phyloP scores from a whole-genome alignment of 2,113 vertebrate genomes.

The Ranitomeya imitator region DNA sequence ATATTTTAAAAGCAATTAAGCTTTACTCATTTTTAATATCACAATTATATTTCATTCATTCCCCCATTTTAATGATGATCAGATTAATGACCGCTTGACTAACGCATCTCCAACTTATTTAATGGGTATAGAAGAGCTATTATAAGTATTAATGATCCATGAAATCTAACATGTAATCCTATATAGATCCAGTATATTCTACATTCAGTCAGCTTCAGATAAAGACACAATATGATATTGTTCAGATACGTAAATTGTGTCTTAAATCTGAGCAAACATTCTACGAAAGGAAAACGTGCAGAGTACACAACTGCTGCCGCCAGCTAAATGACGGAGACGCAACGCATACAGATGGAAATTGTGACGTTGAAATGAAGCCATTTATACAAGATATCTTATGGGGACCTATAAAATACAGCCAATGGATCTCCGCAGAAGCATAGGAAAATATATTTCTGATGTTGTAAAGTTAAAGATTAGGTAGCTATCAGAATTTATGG shows the following conservation, averaged over 20 bases:
- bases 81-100: conserved; percentile 42
- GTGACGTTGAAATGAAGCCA: too few relatives aligned
- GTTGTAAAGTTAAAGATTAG: too few relatives aligned
- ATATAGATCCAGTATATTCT: conserved; percentile 28
- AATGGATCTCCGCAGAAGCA: too few relatives aligned
- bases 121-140: conserved; percentile 40
- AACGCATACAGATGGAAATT: background rate
- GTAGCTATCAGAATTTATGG: too few relatives aligned
- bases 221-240: conserved; percentile 2
- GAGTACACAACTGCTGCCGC: background rate
- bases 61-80: conserved; percentile 51
- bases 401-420: too few relatives aligned
- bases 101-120: conserved; percentile 42
- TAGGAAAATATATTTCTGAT: too few relatives aligned
- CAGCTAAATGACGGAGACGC: background rate
- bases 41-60: conserved; percentile 53
- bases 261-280: background rate
- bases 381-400: too few relatives aligned
- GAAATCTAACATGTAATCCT: conserved; percentile 35
- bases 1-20: conserved; percentile 54
- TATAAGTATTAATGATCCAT: conserved; percentile 43
- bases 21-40: conserved; percentile 31
- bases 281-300: background rate
- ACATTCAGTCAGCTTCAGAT: background rate
- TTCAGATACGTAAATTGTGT: background rate